phyloP scores from a whole-genome alignment of 2,888 invertebrate genomes.

The Lasioglossum calceatum region DNA sequence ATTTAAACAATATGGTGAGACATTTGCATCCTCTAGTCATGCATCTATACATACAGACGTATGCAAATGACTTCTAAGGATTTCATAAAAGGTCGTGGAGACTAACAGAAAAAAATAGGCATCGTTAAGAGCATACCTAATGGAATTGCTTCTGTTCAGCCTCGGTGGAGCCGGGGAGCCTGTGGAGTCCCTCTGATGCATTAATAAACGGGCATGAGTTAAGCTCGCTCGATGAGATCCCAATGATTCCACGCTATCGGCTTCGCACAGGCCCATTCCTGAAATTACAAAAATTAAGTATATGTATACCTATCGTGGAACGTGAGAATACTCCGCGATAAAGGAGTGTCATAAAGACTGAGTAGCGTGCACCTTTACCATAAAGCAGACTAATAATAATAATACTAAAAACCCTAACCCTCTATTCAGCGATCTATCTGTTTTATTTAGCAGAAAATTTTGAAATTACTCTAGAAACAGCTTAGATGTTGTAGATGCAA shows the following conservation, averaged over 20 bases:
- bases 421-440: background rate
- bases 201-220: slow-evolving; percentile 89
- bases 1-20: slow-evolving; percentile 45
- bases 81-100: slow-evolving; percentile 29
- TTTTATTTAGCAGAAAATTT: background rate
- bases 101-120: slow-evolving; percentile 17
- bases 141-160: slow-evolving; percentile 95
- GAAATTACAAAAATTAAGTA: slow-evolving; percentile 30
- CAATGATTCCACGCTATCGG: slow-evolving; percentile 95
- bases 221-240: slow-evolving; percentile 90
- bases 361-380: background rate
- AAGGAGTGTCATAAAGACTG: background rate
- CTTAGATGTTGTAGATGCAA: too few relatives aligned
- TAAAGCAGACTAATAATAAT: background rate
- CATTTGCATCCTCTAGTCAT: slow-evolving; percentile 62
- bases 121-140: slow-evolving; percentile 88
- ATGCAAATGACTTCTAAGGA: slow-evolving; percentile 54
- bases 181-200: slow-evolving; percentile 85
- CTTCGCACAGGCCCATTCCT: slow-evolving; percentile 90
- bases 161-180: slow-evolving; percentile 89
- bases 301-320: background rate
- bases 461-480: too few relatives aligned
- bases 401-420: background rate
- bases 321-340: background rate
- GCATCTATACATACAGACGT: slow-evolving; percentile 57